phyloP scores from a whole-genome alignment of 2,888 invertebrate genomes.

The Nudaria mundana region DNA sequence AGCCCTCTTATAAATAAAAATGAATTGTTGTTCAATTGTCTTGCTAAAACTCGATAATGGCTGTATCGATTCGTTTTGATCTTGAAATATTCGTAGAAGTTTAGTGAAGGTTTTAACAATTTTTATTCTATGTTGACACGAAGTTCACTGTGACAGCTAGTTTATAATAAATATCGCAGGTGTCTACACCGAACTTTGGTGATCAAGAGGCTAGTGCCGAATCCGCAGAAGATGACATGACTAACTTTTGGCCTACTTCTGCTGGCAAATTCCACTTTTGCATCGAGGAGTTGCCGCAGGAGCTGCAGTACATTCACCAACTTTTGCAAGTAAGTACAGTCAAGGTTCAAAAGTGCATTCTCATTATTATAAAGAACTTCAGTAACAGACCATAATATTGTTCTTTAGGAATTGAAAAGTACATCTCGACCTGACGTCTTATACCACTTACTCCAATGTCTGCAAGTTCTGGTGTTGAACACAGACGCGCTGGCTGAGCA shows the following conservation, averaged over 20 bases:
- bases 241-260: slow-evolving; percentile 95
- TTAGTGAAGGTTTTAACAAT: too few species aligned
- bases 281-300: slow-evolving; percentile 93
- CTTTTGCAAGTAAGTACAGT: slow-evolving; percentile 86
- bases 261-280: slow-evolving; percentile 96
- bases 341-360: too few species aligned
- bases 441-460: slow-evolving; percentile 94
- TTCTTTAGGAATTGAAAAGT: slow-evolving; percentile 86
- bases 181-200: slow-evolving; percentile 88
- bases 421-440: slow-evolving; percentile 95
- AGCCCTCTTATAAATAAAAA: too few species aligned
- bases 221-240: slow-evolving; percentile 87
- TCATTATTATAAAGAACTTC: background rate
- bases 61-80: too few species aligned
- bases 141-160: background rate
- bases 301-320: slow-evolving; percentile 96
- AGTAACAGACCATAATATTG: background rate
- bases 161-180: slow-evolving; percentile 48
- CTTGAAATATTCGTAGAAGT: too few species aligned
- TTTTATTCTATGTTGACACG: too few species aligned
- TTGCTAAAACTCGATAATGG: too few species aligned
- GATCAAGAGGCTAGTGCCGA: slow-evolving; percentile 87
- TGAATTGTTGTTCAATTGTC: too few species aligned
- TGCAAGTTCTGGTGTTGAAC: slow-evolving; percentile 94
- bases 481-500: slow-evolving; percentile 96